Evolutionary conservation across 2,113 vertebrate species (phyloP).

Genomic region (Orthonyx spaldingii): DNA sequence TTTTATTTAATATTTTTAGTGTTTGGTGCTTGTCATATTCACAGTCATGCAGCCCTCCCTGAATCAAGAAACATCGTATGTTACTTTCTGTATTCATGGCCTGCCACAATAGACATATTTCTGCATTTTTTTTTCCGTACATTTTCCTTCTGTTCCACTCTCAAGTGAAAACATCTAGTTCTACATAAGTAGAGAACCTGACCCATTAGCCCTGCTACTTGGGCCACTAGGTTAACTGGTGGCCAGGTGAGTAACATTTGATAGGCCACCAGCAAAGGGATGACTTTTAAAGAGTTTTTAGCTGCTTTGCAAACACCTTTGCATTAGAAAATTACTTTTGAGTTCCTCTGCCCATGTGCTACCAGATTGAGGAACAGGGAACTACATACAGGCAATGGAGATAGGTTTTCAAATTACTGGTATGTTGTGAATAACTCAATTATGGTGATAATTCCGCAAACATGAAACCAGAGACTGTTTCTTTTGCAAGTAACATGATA

Average conservation of each 20-base stretch:
- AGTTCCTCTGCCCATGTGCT: neutral
- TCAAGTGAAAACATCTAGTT: neutral
- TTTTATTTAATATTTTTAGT: neutral
- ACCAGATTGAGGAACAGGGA: neutral
- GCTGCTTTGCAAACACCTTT: neutral
- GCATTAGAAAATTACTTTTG: neutral
- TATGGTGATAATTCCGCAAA: slow-evolving; percentile 20
- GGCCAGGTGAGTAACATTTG: neutral
- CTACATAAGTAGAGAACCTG: neutral
- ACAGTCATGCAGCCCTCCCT: neutral
- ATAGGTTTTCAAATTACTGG: neutral
- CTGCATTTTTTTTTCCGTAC: neutral
- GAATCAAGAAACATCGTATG: neutral
- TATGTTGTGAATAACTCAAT: slow-evolving; percentile 24
- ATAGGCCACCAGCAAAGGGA: neutral
- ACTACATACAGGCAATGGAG: neutral
- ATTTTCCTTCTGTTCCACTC: neutral
- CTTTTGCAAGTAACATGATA: slow-evolving; percentile 11
- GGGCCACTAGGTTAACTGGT: neutral
- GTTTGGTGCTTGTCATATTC: neutral
- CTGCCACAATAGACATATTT: neutral
- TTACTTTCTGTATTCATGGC: neutral
- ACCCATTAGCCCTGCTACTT: neutral
- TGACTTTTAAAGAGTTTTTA: neutral
- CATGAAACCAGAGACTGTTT: slow-evolving; percentile 1